Evolutionary conservation across 2,888 invertebrate species (phyloP), one percentile per base, ranked within the genome.

Genomic region (Lithophane leautieri): DNA sequence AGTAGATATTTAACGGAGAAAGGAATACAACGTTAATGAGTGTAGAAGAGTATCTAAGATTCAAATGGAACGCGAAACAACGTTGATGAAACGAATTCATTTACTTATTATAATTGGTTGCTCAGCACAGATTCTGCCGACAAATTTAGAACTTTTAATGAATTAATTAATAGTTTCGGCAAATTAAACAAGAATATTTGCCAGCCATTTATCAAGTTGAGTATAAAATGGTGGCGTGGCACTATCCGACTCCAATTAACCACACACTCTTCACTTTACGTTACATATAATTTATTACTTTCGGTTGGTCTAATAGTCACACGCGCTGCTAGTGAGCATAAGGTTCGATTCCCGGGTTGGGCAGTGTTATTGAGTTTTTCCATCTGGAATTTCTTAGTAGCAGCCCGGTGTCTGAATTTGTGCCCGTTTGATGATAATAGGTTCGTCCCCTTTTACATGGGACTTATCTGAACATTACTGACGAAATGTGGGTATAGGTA

Each of bases 101-200:
- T 77, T 71, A 62, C 73, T 76, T 73, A 73, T 82, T 71, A 62
- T 73, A 73, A 82, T 76, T 85, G 82, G 70, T 60, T 76, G 70
- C 61, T 58, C 58, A 47, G 56, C 58, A 61, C 78, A 67, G 61
- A 73, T 77, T 73, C 63, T 62, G 73, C 71, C 54, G 40, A 67
- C 66, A 63, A 54, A 76, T 47, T 66, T 68, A 56, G 47, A 75
- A 85, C 72, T 65, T 81, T 73, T 52, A 73, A 68, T 81, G n/a
- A 60, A 76, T 40, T 84, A 81, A 81, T 84, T 85, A 84, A 84
- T 84, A 85, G 82, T 77, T 82, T 65, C 28, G 50, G 58, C 61
- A 66, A 71, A 77, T 84, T 79, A 72, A 84, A 85, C 76, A 85
- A 82, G 76, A 70, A 76, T 82, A 81, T 72, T 81, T 72, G 70